phyloP scores from a whole-genome alignment of 2,888 invertebrate genomes.

The Falcaria lacertinaria region DNA sequence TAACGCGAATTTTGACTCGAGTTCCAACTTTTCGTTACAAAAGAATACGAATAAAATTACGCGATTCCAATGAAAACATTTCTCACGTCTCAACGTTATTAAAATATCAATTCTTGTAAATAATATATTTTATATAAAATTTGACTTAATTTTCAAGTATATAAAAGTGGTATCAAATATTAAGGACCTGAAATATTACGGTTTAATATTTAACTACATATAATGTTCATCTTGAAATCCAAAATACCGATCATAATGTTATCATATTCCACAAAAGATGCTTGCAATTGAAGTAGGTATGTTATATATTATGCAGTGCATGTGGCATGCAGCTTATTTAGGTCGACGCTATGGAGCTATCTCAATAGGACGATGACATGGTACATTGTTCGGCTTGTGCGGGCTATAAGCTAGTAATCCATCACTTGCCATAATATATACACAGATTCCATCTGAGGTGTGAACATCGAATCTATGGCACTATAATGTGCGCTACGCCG shows the following conservation, averaged over 20 bases:
- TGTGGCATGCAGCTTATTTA: constrained; percentile 52
- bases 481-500: constrained; percentile 2
- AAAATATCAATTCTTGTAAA: not conserved
- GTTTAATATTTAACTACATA: no score
- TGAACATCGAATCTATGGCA: constrained; percentile 15
- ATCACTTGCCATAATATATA: constrained; percentile 14
- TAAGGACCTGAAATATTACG: no score
- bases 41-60: constrained; percentile 2
- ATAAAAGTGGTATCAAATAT: no score
- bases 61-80: constrained; percentile 3
- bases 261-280: no score
- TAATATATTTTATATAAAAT: not conserved
- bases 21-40: constrained; percentile 1
- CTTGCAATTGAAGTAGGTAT: no score
- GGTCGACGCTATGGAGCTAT: constrained; percentile 40
- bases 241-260: no score
- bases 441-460: constrained; percentile 38
- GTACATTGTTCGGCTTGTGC: constrained; percentile 29
- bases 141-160: not conserved
- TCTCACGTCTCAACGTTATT: no score
- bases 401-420: constrained; percentile 32
- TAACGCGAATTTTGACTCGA: not conserved
- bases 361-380: constrained; percentile 45
- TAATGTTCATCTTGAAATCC: no score
- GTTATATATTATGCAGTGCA: constrained; percentile 39